Evolutionary conservation across 2,113 vertebrate genomes (phyloP), one percentile per base, ranked within the genome.

Genomic region (Agapornis roseicollis): DNA sequence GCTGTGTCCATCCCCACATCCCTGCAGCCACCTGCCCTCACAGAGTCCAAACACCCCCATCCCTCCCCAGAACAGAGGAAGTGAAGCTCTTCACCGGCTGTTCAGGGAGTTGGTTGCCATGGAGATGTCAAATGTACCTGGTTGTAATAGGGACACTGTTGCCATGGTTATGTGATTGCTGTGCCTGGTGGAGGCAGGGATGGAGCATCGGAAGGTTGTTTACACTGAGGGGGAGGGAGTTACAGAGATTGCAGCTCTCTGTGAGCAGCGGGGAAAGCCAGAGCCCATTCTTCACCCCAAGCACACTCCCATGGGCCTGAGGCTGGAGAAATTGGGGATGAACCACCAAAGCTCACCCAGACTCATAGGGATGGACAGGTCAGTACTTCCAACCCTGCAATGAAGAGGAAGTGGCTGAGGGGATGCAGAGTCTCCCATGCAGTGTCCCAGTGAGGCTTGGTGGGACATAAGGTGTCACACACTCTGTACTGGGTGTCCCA

Each of bases 101-200:
- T 92, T 94, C 35, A 0, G 56, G 73, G 73, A 94, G 50, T 24
- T 0, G 3, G 95, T 97, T 95, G 91, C 93, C 69, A 95, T 93
- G 93, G 89, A 56, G 86, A 96, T 91, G 94, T 96, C 91, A 92
- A 89, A 96, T 92, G 73, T 89, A 97, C 96, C 94, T 97, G 95
- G 80, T 91, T 96, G 95, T 92, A 84, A 94, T 61, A 89, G 94
- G 86, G 91, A 94, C 77, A 92, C 65, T 46, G 95, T 97, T 96
- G 80, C 86, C 80, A 92, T 94, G 94, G 96, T 71, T 78, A 95
- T 25, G 10, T 0, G 0, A 69, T 97, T 96, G 72, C 95, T 93
- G 83, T 92, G 85, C 68, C 64, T 70, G 64, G 47, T 23, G 64
- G 65, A 88, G 37, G 28, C 76, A 83, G 42, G 20, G 56, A 85